Percentiles rank a stretch among this genome's conserved stretches.
These are phyloP conservation scores for Bombus soroeensis DNA, from an alignment of 1,140 invertebrate genomes.

Conservation along the genomic window DNA sequence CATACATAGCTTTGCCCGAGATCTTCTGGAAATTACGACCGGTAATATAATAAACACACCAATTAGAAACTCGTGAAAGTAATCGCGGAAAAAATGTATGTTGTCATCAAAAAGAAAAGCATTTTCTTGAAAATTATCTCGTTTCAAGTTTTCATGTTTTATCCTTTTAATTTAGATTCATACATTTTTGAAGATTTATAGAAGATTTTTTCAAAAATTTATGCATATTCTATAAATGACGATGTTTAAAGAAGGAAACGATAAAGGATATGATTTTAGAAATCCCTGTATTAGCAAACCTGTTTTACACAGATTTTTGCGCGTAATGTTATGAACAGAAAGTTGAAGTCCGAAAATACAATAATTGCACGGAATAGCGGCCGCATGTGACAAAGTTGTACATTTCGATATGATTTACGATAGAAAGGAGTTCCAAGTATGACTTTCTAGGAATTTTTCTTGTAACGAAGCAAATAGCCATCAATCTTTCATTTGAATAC, in stretches of 20 bases:
- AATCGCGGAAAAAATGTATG: slow-evolving; percentile 18
- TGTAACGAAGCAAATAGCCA: not conserved
- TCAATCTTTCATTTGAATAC: not conserved
- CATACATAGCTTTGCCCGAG: not conserved
- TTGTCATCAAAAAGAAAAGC: slow-evolving; percentile 9
- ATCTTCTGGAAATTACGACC: slow-evolving; percentile 38
- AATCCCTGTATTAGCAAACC: not conserved
- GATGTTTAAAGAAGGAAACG: too few relatives aligned
- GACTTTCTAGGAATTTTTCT: slow-evolving; percentile 19
- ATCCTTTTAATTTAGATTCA: not conserved
- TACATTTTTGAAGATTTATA: not conserved
- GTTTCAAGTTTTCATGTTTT: too few relatives aligned
- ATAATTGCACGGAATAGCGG: not conserved
- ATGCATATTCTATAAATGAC: not conserved
- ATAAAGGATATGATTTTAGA: not conserved
- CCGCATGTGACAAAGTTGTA: not conserved
- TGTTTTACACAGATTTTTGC: not conserved
- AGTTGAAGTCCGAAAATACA: not conserved
- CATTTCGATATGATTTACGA: slow-evolving; percentile 4
- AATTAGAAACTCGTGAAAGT: slow-evolving; percentile 55
- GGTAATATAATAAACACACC: slow-evolving; percentile 36
- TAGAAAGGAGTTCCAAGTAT: not conserved
- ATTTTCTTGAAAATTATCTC: not conserved
- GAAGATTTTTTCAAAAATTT: not conserved
- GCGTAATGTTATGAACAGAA: not conserved